These are phyloP conservation scores for Trialeurodes vaporariorum DNA, from an alignment of 1,140 invertebrate genomes.

Conservation along the genomic window DNA sequence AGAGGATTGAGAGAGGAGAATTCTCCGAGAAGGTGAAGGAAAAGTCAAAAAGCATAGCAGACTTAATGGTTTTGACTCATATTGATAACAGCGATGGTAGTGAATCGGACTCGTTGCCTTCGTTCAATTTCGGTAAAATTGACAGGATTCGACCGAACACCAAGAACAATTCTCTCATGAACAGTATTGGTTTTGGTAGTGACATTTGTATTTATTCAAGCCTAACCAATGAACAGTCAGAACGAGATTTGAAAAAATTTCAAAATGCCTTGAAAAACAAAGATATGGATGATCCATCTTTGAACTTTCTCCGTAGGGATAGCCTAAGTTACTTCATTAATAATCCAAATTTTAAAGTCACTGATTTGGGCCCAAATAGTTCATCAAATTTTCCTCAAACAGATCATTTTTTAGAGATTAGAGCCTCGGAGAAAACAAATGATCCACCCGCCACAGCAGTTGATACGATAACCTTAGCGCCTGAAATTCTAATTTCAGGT, in stretches of 20 bases:
- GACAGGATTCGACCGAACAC: neutral
- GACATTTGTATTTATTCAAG: neutral
- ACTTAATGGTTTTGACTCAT: constrained; percentile 60
- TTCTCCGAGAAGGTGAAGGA: constrained; percentile 55
- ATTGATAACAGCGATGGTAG: constrained; percentile 53
- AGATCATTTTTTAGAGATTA: constrained; percentile 31
- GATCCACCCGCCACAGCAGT: neutral
- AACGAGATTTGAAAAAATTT: neutral
- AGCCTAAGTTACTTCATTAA: neutral
- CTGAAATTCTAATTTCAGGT: neutral
- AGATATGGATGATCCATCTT: neutral
- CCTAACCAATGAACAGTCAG: neutral
- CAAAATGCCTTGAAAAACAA: neutral
- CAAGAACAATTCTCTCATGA: neutral
- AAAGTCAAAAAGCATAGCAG: constrained; percentile 58
- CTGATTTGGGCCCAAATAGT: neutral
- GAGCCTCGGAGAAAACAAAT: constrained; percentile 30
- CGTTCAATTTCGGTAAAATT: constrained; percentile 17
- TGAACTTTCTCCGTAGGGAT: neutral
- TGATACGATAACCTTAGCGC: neutral
- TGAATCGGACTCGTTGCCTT: constrained; percentile 31
- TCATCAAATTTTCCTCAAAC: neutral
- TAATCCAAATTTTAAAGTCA: neutral
- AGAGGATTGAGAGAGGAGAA: constrained; percentile 47
- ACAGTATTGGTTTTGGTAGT: neutral